phyloP scores from a whole-genome alignment of 2,797 vertebrate species.

The Craterocephalus amniculus region DNA sequence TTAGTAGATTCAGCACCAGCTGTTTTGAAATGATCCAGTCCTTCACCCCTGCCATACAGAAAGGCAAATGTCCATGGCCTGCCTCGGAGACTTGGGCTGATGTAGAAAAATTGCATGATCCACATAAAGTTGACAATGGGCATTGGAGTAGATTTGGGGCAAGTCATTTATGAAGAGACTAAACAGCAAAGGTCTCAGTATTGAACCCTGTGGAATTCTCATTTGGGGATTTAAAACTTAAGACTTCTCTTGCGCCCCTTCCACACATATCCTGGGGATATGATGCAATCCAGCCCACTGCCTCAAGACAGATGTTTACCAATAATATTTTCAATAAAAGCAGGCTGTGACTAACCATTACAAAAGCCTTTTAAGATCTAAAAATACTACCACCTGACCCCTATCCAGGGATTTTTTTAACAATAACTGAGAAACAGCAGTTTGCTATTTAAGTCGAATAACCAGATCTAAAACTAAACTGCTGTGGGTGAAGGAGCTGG shows the following conservation, averaged over 20 bases:
- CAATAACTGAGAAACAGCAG: not conserved
- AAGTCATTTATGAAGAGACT: too few relatives aligned
- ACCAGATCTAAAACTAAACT: not conserved
- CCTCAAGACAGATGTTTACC: not conserved
- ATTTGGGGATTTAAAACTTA: not conserved
- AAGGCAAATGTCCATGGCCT: too few relatives aligned
- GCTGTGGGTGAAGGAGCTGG: not conserved
- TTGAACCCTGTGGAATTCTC: too few relatives aligned
- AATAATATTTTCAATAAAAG: not conserved
- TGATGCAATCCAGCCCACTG: not conserved
- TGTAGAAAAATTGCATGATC: not conserved
- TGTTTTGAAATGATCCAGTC: too few relatives aligned
- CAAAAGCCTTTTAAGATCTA: not conserved
- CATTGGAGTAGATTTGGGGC: too few relatives aligned
- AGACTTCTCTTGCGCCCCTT: not conserved
- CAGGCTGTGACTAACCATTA: not conserved
- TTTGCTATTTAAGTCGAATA: not conserved
- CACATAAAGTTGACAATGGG: not conserved
- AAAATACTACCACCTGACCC: not conserved
- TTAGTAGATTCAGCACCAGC: not conserved
- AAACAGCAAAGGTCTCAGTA: too few relatives aligned
- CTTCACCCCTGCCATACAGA: too few relatives aligned
- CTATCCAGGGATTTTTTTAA: not conserved
- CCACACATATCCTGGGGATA: not conserved
- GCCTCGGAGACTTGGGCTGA: too few relatives aligned